Conservation (phyloP, 2,113 vertebrate species). For the Nettapus auritus region DNA sequence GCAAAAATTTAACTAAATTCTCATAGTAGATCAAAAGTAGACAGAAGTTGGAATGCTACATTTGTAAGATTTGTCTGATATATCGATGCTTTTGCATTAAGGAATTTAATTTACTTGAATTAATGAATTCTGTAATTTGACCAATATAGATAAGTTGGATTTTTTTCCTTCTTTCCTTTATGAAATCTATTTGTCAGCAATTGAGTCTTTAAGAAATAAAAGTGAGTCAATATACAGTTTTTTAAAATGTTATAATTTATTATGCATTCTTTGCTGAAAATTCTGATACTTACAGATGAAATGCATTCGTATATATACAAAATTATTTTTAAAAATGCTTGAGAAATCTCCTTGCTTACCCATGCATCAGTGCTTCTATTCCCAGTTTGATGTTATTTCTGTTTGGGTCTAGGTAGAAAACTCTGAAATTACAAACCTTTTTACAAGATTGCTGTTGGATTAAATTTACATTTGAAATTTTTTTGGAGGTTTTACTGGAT, state of each 20-base stretch:
- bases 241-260: not conserved
- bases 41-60: not conserved
- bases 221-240: not conserved
- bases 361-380: not conserved
- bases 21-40: not conserved
- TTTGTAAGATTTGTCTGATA: not conserved
- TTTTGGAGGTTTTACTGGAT: not conserved
- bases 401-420: not conserved
- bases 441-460: not conserved
- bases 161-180: not conserved
- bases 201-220: not conserved
- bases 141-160: not conserved
- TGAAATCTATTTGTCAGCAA: not conserved
- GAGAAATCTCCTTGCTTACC: not conserved
- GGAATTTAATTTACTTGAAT: not conserved
- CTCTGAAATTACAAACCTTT: not conserved
- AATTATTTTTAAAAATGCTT: not conserved
- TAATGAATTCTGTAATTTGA: not conserved
- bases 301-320: not conserved
- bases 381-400: not conserved
- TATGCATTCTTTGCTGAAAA: not conserved
- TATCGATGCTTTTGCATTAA: not conserved
- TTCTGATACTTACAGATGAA: not conserved
- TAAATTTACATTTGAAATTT: not conserved
- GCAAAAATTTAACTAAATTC: not conserved